Base-by-base conservation (phyloP, 2,888 invertebrate genomes). In the Polyommatus iphigenia region DNA sequence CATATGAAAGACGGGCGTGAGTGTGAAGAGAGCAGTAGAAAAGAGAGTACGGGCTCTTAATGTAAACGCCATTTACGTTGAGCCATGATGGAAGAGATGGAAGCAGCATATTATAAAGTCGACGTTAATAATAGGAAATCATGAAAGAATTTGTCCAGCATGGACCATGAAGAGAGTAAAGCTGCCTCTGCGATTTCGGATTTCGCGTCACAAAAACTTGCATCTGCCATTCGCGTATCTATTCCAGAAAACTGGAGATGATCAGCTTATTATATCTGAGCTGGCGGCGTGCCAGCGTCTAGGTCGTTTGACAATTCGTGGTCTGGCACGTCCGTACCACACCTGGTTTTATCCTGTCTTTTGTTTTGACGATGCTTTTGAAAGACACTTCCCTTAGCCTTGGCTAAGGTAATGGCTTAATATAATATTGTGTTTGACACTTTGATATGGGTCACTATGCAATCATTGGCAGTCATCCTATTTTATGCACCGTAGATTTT, bases 301-400 rank as follows among this genome's bases (percentile, higher is more conserved):
- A 24, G 67, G 67, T 32, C 67, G 67, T 67, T 67, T 67, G 67
- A 67, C 67, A 67, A 67, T 67, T 67, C 29, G 67, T 15, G 67
- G 67, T 67, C 67, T 67, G 15, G 32, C 67, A 67, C 67, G 67
- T 67, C 29, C 13, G 67, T 32, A 24, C 15, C 67, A 67, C 67
- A 67, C 67, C 67, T 67, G 67, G 29, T 29, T 0, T 67, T 32
- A 67, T 67, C 67, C 67, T 62, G 62, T 62, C 62, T 32, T 67
- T 67, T 67, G 67, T 67, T 32, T 67, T 67, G 59, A 54, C 54
- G 54, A 54, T 59, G 59, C 15, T 20, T 20, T n/a, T n/a, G 29
- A 18, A 67, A 32, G 67, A 67, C 67, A 13, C 24, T 67, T 67
- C 67, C 67, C 29, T 3, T 67, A 29, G 18, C 67, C 67, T 67